phyloP scores from a whole-genome alignment of 1,140 invertebrate genomes.

The Brachionus paranguensis region DNA sequence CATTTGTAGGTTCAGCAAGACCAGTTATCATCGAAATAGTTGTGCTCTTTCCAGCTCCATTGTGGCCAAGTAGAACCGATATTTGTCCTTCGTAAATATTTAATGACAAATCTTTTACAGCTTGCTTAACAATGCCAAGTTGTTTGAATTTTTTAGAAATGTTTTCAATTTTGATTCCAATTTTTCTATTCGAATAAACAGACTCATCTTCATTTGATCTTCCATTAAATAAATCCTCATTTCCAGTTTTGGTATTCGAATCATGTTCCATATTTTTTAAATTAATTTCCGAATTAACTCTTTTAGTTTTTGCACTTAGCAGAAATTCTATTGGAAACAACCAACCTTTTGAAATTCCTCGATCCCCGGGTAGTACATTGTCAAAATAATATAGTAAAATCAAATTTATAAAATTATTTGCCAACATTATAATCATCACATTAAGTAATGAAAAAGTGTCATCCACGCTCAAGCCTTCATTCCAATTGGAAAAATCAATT shows the following conservation, averaged over 20 bases:
- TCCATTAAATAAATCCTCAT: neutral
- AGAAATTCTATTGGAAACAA: constrained; percentile 5
- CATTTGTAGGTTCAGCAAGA: constrained; percentile 64
- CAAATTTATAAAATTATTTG: neutral
- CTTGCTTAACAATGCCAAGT: neutral
- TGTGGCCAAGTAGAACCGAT: constrained; percentile 58
- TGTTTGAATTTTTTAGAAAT: constrained; percentile 23
- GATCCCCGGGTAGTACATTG: neutral
- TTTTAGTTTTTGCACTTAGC: neutral
- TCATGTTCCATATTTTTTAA: neutral
- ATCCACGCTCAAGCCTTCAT: neutral
- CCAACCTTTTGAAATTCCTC: constrained; percentile 27
- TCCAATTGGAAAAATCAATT: constrained; percentile 31
- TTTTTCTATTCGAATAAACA: neutral
- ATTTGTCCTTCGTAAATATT: constrained; percentile 57
- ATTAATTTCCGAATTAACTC: neutral
- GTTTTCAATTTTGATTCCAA: constrained; percentile 34
- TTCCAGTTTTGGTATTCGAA: neutral
- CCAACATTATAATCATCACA: constrained; percentile 6
- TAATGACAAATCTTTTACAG: constrained; percentile 42
- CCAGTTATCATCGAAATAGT: constrained; percentile 68
- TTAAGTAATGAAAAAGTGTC: neutral
- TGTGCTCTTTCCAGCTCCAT: constrained; percentile 66
- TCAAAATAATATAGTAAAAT: constrained; percentile 32
- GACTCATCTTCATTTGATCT: constrained; percentile 24